Conservation (phyloP, 2,797 vertebrate genomes). For the Pseudochaenichthys georgianus region DNA sequence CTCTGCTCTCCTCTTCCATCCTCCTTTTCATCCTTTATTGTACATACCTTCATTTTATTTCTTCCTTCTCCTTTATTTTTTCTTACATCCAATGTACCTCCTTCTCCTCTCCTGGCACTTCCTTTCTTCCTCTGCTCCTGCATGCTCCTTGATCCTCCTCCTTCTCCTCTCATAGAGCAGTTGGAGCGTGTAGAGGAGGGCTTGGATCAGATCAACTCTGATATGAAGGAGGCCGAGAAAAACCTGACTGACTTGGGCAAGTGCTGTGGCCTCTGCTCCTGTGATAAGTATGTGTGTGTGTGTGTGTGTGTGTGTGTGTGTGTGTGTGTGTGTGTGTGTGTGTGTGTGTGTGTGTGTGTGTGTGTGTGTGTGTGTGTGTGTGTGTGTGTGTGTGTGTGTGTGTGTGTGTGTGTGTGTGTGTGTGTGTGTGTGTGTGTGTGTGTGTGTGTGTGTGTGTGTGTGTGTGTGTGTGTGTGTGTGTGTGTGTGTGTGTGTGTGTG, state of each 20-base stretch:
- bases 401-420: background rate
- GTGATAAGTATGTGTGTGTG: conserved; percentile 88
- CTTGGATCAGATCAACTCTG: conserved; percentile 97
- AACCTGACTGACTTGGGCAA: conserved; percentile 95
- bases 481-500: too few species aligned
- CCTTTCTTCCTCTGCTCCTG: background rate
- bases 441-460: too few species aligned
- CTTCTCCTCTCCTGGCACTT: too few species aligned
- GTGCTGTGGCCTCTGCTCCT: conserved; percentile 95
- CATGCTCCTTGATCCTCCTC: background rate
- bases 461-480: too few species aligned
- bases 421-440: background rate
- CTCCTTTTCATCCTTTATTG: background rate
- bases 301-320: conserved; percentile 25
- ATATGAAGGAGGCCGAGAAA: conserved; percentile 96
- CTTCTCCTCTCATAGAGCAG: conserved; percentile 85
- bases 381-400: background rate
- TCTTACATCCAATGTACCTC: background rate
- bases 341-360: background rate
- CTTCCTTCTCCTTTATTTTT: background rate
- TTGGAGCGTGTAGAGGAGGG: conserved; percentile 92
- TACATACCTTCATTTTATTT: conserved; percentile 3
- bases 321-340: too few species aligned
- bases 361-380: background rate
- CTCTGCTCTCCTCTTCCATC: background rate